Evolutionary conservation across 2,113 vertebrate species (phyloP), one percentile per base, ranked within the genome.

Genomic region (Sander vitreus): DNA sequence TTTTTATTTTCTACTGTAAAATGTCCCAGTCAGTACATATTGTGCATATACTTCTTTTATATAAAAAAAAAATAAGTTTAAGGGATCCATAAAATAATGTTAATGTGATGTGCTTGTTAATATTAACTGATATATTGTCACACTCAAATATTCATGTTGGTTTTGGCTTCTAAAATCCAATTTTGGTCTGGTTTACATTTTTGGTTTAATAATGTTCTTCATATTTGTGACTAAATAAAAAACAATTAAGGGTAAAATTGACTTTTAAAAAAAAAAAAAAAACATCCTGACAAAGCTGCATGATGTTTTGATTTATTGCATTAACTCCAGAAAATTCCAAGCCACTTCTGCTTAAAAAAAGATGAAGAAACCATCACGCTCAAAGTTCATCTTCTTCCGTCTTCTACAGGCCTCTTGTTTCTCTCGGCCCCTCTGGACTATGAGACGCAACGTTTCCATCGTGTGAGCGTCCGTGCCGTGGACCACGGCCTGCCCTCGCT

Each of bases 401-500:
- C 83, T 77, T 18, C 84, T 82, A 51, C 19, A 99, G 98, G 98
- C 18, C 91, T 96, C 33, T 81, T 99, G 86, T 96, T 89, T 16
- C 95, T 96, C 65, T 88, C 93, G 1, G 81, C 90, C 4, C 60
- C 92, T 81, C 88, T 99, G 92, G 97, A 99, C 88, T 96, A 78
- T 13, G 97, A 99, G 93, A 73, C 75, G 6, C 93, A 95, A 45
- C 64, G 92, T 27, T 5, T 27, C 79, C 96, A 97, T 85, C 85
- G 66, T 45, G 90, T 99, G 89, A 96, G 90, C 1, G 25, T 98
- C 14, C 43, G 94, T 48, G 97, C 95, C 0, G 63, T 91, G 16
- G 98, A 99, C 92, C 91, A 83, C 0, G 98, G 98, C 53, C 73
- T 15, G 2, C 96, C 97, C 0, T 59, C 93, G 2, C 96, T 96